Evolutionary conservation across 2,888 invertebrate genomes (phyloP).

Genomic region (Caenorhabditis sp.): DNA sequence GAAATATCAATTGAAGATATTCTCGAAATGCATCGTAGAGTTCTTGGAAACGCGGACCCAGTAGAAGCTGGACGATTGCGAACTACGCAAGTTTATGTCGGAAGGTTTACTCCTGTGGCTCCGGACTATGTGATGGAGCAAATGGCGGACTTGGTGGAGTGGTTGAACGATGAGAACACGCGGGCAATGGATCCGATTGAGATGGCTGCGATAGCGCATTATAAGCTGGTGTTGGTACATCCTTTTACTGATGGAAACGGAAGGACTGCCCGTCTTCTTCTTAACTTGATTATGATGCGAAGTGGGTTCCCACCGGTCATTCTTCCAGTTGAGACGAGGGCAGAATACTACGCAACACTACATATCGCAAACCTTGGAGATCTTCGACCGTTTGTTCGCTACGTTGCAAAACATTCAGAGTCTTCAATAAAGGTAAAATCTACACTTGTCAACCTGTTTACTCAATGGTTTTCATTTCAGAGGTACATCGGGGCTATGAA

Average conservation of each 20-base stretch:
- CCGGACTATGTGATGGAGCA: slow-evolving; percentile 90
- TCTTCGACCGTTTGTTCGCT: slow-evolving; percentile 95
- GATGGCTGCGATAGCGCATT: slow-evolving; percentile 96
- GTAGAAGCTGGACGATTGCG: slow-evolving; percentile 93
- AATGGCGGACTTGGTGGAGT: slow-evolving; percentile 93
- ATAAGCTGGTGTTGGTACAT: slow-evolving; percentile 96
- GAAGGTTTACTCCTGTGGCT: slow-evolving; percentile 91
- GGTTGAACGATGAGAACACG: slow-evolving; percentile 92
- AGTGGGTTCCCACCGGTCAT: slow-evolving; percentile 95
- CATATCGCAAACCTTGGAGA: slow-evolving; percentile 96
- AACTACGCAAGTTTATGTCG: slow-evolving; percentile 87
- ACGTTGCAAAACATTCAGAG: slow-evolving; percentile 88
- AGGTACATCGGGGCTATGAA: slow-evolving; percentile 59
- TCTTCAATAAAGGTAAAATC: slow-evolving; percentile 74
- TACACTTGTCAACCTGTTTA: too few species aligned
- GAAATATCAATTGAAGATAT: slow-evolving; percentile 87
- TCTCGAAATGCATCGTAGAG: slow-evolving; percentile 93
- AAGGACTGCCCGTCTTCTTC: slow-evolving; percentile 93
- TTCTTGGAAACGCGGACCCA: slow-evolving; percentile 96
- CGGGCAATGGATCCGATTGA: slow-evolving; percentile 93
- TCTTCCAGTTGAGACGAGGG: slow-evolving; percentile 76
- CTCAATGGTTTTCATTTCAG: slow-evolving; percentile 11
- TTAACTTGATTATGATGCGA: slow-evolving; percentile 95
- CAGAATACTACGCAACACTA: slow-evolving; percentile 89
- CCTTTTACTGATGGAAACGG: slow-evolving; percentile 98